Base-by-base conservation (phyloP, 2,113 vertebrate genomes). In the Anhinga rufa region DNA sequence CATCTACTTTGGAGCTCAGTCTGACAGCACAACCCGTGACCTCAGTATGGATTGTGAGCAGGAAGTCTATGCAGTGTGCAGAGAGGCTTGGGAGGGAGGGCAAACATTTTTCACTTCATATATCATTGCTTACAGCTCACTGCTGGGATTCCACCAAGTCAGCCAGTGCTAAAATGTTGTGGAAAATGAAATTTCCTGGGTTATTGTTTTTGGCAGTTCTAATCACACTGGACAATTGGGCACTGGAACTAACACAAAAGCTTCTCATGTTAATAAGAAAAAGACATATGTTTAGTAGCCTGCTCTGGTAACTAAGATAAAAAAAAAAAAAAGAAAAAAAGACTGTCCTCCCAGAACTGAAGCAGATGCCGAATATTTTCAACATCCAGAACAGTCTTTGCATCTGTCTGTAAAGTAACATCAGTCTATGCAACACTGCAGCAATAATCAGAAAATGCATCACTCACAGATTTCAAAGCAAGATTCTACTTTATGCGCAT, bases 71-170 rank as follows among this genome's bases (percentile, higher is more conserved):
- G 88, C 78, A 72, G 79, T 17, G 77, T 64, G 92, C 70, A 75
- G 81, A 77, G 88, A 91, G 78, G 81, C 86, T 94, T 71, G 42
- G 54, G 74, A 96, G 65, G 91, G 61, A 87, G 61, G 76, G 83
- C 20, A 34, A 92, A 46, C 91, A 90, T 95, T 93, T 94, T 95
- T 92, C 95, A 97, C 95, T 95, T 97, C 92, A 93, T 96, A 79
- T 95, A 93, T 97, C 96, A 95, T 85, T 69, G 74, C 94, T 93
- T 65, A 86, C 72, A 95, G 72, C 90, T 96, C 66, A 74, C 92
- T 97, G 92, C 70, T 97, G 95, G 84, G 95, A 93, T 97, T 97
- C 91, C 79, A 95, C 58, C 10, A 20, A 95, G 71, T 44, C 85
- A 94, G 79, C 55, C 81, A 82, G 78, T 69, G 58, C 87, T 95